A percentile compares a stretch with the other conserved stretches of the same genome.
Conservation (phyloP, 2,888 invertebrate species). For the Coremacera marginata region DNA sequence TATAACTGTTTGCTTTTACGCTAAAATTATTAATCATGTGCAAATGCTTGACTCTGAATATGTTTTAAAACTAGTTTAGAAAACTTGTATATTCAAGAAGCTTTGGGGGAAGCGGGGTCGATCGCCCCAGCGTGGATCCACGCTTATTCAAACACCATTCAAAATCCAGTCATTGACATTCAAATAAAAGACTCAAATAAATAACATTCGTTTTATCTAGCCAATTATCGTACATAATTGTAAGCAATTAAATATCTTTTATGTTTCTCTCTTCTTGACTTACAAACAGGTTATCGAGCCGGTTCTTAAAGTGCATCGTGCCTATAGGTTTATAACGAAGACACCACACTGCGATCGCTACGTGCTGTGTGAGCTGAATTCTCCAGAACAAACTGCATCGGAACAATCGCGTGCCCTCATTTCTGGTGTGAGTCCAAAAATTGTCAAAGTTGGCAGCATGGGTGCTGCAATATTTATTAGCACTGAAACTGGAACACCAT, state of each 20-base stretch:
- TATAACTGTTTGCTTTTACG: too few species aligned
- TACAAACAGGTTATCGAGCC: conserved; percentile 78
- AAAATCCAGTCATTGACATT: too few species aligned
- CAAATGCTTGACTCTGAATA: too few species aligned
- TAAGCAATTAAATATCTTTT: not conserved
- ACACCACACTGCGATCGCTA: conserved; percentile 82
- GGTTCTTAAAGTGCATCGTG: conserved; percentile 83
- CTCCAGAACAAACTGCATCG: conserved; percentile 70
- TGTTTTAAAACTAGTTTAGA: too few species aligned
- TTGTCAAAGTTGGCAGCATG: conserved; percentile 82
- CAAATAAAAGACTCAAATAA: too few species aligned
- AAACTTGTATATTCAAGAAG: too few species aligned
- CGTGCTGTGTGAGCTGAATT: conserved; percentile 83
- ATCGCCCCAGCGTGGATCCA: too few species aligned
- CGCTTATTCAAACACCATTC: too few species aligned
- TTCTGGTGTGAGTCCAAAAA: conserved; percentile 78
- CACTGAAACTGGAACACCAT: conserved; percentile 79
- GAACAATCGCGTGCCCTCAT: conserved; percentile 70
- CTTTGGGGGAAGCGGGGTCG: too few species aligned
- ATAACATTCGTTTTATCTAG: too few species aligned
- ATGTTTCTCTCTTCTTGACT: conserved; percentile 13
- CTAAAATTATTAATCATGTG: too few species aligned
- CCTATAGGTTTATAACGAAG: conserved; percentile 79
- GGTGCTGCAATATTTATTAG: conserved; percentile 83
- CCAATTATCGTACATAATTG: too few species aligned